Percentiles rank a stretch among this genome's conserved stretches.
Conservation (phyloP, 2,888 invertebrate species). For the Drosophila koepferae region DNA sequence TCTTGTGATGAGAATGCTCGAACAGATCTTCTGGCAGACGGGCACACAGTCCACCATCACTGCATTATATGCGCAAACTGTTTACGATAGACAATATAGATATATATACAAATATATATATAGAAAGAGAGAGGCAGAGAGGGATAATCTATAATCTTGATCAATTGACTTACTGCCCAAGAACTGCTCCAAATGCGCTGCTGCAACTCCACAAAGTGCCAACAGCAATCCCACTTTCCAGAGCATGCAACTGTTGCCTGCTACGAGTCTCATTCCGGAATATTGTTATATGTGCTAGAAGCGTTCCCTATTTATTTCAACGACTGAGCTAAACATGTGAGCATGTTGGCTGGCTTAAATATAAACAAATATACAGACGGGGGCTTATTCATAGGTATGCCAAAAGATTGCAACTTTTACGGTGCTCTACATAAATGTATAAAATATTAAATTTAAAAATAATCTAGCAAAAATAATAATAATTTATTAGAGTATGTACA, state of each 20-base stretch:
- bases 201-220: neutral
- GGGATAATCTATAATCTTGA: too few relatives aligned
- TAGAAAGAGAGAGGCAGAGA: too few relatives aligned
- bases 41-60: slow-evolving; percentile 27
- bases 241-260: neutral
- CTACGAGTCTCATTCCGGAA: slow-evolving; percentile 12
- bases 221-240: neutral
- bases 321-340: too few relatives aligned
- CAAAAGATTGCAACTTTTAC: neutral
- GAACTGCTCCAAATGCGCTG: slow-evolving; percentile 8
- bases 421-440: too few relatives aligned
- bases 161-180: slow-evolving; percentile 10
- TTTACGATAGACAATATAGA: neutral
- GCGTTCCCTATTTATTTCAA: neutral
- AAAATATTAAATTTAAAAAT: too few relatives aligned
- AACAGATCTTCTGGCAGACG: slow-evolving; percentile 33
- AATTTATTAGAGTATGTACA: too few relatives aligned
- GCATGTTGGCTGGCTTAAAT: neutral
- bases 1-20: neutral
- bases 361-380: neutral
- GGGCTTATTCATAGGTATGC: neutral
- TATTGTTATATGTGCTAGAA: neutral
- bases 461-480: too few relatives aligned
- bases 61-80: slow-evolving; percentile 28
- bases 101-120: neutral